Conservation (phyloP, 2,113 vertebrate genomes). For the Aspidoscelis tigris region DNA sequence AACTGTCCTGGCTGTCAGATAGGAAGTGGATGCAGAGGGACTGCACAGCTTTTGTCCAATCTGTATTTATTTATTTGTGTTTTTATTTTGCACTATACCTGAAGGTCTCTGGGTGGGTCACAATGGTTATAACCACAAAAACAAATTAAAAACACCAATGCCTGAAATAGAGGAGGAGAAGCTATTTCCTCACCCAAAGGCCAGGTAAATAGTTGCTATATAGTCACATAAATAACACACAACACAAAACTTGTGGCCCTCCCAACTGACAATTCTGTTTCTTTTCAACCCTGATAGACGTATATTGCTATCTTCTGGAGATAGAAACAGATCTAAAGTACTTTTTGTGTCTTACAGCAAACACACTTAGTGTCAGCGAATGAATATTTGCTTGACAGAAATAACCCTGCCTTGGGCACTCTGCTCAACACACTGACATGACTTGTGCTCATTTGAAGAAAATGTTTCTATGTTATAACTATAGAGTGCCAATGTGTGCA, state of each 20-base stretch:
- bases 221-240: neutral
- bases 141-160: too few species aligned
- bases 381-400: neutral
- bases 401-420: neutral
- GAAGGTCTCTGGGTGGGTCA: too few species aligned
- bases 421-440: neutral
- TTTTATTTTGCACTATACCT: too few species aligned
- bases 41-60: too few species aligned
- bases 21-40: too few species aligned
- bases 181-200: too few species aligned
- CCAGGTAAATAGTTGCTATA: neutral
- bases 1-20: too few species aligned
- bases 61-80: too few species aligned
- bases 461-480: neutral
- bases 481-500: neutral
- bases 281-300: neutral
- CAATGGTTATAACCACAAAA: too few species aligned
- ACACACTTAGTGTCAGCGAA: neutral
- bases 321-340: neutral
- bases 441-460: neutral
- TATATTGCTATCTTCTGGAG: neutral
- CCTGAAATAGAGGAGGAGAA: too few species aligned
- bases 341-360: neutral
- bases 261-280: neutral
- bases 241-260: neutral